phyloP scores from a whole-genome alignment of 2,888 invertebrate species.

The Temnothorax ravouxi region DNA sequence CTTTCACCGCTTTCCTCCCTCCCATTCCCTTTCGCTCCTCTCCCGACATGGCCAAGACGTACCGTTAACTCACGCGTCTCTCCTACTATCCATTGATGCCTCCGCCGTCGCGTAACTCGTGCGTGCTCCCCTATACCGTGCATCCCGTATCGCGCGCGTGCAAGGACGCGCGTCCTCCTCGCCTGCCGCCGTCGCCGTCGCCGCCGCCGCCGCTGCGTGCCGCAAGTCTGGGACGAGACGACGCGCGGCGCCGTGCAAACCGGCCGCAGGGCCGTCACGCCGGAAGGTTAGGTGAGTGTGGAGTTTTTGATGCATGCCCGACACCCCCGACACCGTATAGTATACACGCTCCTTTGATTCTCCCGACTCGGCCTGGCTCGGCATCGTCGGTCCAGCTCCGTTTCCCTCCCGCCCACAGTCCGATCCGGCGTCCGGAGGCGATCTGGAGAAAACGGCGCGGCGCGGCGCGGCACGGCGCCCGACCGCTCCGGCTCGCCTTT shows the following conservation, averaged over 20 bases:
- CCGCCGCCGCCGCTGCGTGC: neutral
- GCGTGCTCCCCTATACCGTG: constrained; percentile 40
- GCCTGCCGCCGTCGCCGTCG: neutral
- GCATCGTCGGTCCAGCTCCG: constrained; percentile 18
- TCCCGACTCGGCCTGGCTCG: neutral
- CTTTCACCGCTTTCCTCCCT: constrained; percentile 17
- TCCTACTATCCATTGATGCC: constrained; percentile 54
- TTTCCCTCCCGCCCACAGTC: neutral
- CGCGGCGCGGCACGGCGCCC: too few species aligned
- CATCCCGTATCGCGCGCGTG: constrained; percentile 48
- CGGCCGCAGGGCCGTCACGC: constrained; percentile 58
- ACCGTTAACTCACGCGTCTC: constrained; percentile 69
- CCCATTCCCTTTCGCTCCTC: neutral
- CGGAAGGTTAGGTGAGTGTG: constrained; percentile 74
- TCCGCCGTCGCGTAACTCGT: constrained; percentile 50
- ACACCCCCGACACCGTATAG: too few species aligned
- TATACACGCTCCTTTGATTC: neutral
- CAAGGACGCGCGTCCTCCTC: constrained; percentile 51
- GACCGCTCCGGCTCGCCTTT: constrained; percentile 7
- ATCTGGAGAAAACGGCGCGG: constrained; percentile 7
- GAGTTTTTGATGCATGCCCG: too few species aligned
- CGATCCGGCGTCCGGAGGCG: too few species aligned
- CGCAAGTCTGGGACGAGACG: constrained; percentile 3
- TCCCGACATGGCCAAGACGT: constrained; percentile 66
- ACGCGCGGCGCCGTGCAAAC: constrained; percentile 14